These are phyloP conservation scores for Smithornis capensis DNA, from an alignment of 2,113 vertebrate species.

Conservation along the genomic window DNA sequence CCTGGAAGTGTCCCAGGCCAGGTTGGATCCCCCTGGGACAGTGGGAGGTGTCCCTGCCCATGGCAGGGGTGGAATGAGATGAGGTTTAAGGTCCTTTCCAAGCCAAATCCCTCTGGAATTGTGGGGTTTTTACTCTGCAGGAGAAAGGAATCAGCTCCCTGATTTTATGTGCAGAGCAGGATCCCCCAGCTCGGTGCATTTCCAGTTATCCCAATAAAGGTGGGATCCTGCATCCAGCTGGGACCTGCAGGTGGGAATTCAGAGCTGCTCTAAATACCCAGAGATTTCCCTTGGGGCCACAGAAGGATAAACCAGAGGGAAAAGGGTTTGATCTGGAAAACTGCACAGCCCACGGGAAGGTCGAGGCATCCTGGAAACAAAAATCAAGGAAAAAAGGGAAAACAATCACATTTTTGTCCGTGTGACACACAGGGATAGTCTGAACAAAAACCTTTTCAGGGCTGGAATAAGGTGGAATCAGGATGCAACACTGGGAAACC, in stretches of 20 bases:
- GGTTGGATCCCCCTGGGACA: background rate
- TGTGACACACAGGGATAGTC: background rate
- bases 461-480: background rate
- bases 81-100: background rate
- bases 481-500: background rate
- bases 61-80: background rate
- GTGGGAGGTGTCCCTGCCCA: background rate
- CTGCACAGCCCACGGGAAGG: background rate
- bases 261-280: background rate
- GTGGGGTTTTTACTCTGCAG: background rate
- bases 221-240: accelerated
- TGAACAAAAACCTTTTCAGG: background rate
- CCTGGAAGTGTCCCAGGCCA: background rate
- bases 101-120: background rate
- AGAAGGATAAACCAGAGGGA: background rate
- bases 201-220: background rate
- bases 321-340: background rate
- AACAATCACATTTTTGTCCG: background rate
- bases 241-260: background rate
- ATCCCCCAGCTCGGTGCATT: background rate
- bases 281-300: background rate
- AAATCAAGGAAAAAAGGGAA: background rate
- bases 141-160: background rate
- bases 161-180: background rate
- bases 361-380: background rate